Base-by-base conservation (phyloP, 2,797 vertebrate genomes). In the Betta splendens region DNA sequence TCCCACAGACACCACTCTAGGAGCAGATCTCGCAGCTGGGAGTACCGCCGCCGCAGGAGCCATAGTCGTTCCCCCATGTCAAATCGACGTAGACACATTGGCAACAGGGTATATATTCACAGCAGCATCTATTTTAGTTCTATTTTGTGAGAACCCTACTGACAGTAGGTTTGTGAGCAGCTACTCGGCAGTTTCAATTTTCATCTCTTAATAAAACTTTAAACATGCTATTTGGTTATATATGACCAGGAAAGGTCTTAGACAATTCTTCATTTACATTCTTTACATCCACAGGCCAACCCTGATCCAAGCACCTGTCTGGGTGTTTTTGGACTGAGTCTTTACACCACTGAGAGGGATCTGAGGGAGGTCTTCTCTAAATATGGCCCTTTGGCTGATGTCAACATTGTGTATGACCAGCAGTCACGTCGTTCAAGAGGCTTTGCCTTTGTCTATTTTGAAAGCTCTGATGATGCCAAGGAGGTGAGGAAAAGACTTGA, bases 41-140 rank as follows among this genome's bases (percentile, higher is more conserved):
- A 96, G 57, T 96, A 98, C 81, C 90, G 93, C 2, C 92, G 94
- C 0, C 91, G 93, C 1, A 92, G 94, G 4, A 94, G 96, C 68
- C 96, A 97, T 69, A 97, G 95, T 86, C 96, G 95, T 13, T 99
- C 97, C 38, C 97, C 97, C 54, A 98, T 98, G 97, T 99, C 97
- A 54, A 95, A 94, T 67, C 94, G 96, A 7, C 92, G 97, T 10
- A 92, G 97, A 18, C 97, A 99, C 75, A 92, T 98, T 48, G 97
- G 97, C 21, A 98, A 97, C 91, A 90, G 96, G 93, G 97, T 98
- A 91, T 1, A 81, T 20, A 13, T 21, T 18, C 5, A 9, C 5
- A 13, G 4, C 1, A 35, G 3, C 20, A 32, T 9, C 1, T n/a
- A 2, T 9, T 1, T n/a, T n/a, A n/a, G n/a, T n/a, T n/a, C n/a